Conservation (phyloP, 2,113 vertebrate species). For the Ailurus styani region DNA sequence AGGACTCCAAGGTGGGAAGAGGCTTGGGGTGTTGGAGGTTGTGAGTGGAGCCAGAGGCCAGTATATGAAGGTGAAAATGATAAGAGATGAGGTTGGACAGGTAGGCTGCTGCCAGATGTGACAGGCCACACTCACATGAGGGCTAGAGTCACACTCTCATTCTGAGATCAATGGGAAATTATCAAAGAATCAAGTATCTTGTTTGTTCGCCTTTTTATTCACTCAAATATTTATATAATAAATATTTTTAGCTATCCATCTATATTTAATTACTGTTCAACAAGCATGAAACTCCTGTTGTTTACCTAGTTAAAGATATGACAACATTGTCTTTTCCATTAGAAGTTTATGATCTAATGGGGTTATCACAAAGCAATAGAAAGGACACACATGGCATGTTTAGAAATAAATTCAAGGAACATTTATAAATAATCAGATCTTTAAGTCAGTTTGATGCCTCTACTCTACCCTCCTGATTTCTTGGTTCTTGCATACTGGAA, state of each 20-base stretch:
- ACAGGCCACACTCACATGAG: background rate
- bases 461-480: background rate
- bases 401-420: background rate
- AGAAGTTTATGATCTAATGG: background rate
- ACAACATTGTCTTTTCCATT: background rate
- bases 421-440: background rate
- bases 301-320: background rate
- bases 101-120: too few relatives aligned
- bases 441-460: background rate
- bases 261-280: background rate
- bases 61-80: background rate
- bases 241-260: background rate
- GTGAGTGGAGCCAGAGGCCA: background rate
- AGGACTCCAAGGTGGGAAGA: background rate
- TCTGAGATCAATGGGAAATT: background rate
- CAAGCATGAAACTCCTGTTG: background rate
- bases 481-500: background rate
- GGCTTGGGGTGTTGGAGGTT: background rate
- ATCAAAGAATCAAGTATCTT: background rate
- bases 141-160: background rate
- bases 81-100: background rate
- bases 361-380: background rate
- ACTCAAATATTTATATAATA: background rate
- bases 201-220: background rate
- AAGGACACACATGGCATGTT: background rate